A percentile compares a stretch with the other conserved stretches of the same genome.
phyloP scores from a whole-genome alignment of 2,113 vertebrate genomes.

The Paracanthobrama guichenoti region DNA sequence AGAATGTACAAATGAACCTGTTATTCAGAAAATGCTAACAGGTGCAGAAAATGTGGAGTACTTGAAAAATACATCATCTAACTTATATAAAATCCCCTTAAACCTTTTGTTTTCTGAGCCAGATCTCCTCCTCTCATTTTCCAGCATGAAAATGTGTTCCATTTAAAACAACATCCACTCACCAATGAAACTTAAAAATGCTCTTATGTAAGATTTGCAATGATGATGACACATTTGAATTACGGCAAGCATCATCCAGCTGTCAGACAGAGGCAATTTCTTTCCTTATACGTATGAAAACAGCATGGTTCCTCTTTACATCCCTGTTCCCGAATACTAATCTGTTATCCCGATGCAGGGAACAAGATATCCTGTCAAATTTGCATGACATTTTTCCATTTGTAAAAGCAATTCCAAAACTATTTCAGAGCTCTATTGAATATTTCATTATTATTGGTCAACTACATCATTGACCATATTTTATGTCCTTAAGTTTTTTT shows the following conservation, averaged over 20 bases:
- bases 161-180: background rate
- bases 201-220: background rate
- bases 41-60: background rate
- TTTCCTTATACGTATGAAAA: background rate
- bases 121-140: background rate
- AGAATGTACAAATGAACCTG: background rate
- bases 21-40: background rate
- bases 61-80: background rate
- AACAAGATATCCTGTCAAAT: background rate
- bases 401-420: background rate
- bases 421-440: background rate
- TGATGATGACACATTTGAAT: conserved; percentile 9
- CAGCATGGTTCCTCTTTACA: background rate
- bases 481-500: background rate
- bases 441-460: background rate
- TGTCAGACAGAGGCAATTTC: background rate
- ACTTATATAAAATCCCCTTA: conserved; percentile 1
- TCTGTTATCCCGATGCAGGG: background rate
- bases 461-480: background rate
- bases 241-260: background rate
- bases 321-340: background rate
- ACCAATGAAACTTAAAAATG: background rate
- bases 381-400: background rate
- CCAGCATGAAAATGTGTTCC: background rate
- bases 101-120: background rate